Percentiles rank a stretch among this genome's conserved stretches.
These are phyloP conservation scores for Macropis europaea DNA, from an alignment of 2,888 invertebrate genomes.

Conservation along the genomic window DNA sequence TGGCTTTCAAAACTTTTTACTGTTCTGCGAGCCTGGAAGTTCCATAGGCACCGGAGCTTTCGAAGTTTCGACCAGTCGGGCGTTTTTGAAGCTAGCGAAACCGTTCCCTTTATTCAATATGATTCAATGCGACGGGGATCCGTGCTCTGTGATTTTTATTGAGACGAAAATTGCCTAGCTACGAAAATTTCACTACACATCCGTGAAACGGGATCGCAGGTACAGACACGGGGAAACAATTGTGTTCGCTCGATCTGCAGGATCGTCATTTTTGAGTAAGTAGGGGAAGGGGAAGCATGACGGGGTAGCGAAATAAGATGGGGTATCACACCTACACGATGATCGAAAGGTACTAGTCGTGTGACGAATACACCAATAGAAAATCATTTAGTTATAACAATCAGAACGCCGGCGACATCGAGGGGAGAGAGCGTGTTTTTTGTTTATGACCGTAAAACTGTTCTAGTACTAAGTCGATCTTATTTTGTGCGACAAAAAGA, in stretches of 20 bases:
- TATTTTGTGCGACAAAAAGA: too few species aligned
- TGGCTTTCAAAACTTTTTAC: conserved; percentile 4
- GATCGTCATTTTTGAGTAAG: too few species aligned
- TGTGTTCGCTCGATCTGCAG: neutral
- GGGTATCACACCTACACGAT: too few species aligned
- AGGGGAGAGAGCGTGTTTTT: too few species aligned
- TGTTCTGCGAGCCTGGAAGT: neutral
- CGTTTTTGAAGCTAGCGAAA: neutral
- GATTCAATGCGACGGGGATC: neutral
- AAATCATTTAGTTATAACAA: too few species aligned
- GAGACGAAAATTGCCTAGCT: neutral
- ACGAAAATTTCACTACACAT: neutral
- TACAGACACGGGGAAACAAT: neutral
- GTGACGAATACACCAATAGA: too few species aligned
- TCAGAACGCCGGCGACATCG: too few species aligned
- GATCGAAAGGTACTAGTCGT: too few species aligned
- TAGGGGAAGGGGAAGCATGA: too few species aligned
- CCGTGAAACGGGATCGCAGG: neutral
- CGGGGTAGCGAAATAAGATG: too few species aligned
- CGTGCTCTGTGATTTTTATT: conserved; percentile 1
- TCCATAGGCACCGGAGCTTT: neutral
- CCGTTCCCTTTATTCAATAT: neutral
- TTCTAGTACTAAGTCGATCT: too few species aligned
- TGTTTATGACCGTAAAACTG: too few species aligned
- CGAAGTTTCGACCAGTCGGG: neutral